A percentile compares a stretch with the other conserved stretches of the same genome.
phyloP scores from a whole-genome alignment of 2,113 vertebrate species.

The Harpagus bidentatus region DNA sequence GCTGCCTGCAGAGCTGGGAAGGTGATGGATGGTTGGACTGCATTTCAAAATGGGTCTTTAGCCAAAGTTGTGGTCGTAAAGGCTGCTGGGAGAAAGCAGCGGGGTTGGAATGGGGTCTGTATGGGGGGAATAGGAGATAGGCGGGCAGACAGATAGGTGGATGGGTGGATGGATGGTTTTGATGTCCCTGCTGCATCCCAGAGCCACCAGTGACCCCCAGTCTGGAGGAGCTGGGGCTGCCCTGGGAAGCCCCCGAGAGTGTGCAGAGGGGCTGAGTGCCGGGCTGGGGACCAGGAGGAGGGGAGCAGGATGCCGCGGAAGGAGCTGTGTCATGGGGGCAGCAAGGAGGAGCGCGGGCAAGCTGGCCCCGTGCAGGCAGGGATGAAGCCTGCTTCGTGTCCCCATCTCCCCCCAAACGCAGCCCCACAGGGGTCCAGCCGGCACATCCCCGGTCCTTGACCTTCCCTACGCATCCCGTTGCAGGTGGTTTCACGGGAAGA shows the following conservation, averaged over 20 bases:
- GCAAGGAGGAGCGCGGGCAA: accelerated
- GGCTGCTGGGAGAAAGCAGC: not conserved
- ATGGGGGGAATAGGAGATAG: accelerated
- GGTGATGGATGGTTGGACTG: not conserved
- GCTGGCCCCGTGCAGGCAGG: accelerated
- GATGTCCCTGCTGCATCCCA: not conserved
- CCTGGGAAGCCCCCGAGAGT: not conserved
- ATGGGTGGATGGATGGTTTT: not conserved
- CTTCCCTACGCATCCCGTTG: accelerated
- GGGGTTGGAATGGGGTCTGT: too few relatives aligned
- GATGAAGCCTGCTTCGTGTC: accelerated
- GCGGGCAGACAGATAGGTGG: too few relatives aligned
- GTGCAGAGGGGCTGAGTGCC: not conserved
- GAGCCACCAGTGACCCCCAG: not conserved
- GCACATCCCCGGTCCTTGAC: accelerated
- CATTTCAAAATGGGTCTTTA: accelerated
- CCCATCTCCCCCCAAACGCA: accelerated
- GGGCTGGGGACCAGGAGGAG: not conserved
- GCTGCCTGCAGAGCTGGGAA: not conserved
- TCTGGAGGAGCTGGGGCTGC: not conserved
- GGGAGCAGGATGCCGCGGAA: accelerated
- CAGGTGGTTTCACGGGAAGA: constrained; percentile 99
- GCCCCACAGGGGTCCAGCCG: accelerated
- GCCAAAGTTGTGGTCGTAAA: not conserved
- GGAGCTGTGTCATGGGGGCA: not conserved